Conservation (phyloP, 2,888 invertebrate species). For the Drosophila formosana region DNA sequence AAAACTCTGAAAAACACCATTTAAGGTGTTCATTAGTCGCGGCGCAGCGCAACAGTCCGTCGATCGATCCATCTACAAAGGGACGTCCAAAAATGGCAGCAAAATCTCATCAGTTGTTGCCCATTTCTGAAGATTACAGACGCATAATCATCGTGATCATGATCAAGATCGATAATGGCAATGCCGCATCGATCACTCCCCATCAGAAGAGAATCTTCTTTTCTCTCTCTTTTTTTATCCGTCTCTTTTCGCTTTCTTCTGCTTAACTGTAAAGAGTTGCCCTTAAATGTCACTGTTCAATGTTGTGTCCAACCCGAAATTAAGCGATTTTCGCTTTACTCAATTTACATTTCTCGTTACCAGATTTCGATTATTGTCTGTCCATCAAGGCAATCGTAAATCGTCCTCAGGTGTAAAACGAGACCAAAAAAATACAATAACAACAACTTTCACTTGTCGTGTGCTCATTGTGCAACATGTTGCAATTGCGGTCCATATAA, state of each 20-base stretch:
- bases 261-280: slow-evolving; percentile 54
- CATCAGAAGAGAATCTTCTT: slow-evolving; percentile 19
- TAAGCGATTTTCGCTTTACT: slow-evolving; percentile 71
- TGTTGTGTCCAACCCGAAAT: slow-evolving; percentile 44
- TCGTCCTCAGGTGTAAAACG: slow-evolving; percentile 57
- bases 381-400: slow-evolving; percentile 49
- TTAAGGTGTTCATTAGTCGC: slow-evolving; percentile 78
- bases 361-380: slow-evolving; percentile 69
- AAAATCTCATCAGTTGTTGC: slow-evolving; percentile 82
- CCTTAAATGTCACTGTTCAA: slow-evolving; percentile 41
- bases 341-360: slow-evolving; percentile 71
- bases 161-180: slow-evolving; percentile 27
- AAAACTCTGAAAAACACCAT: slow-evolving; percentile 55
- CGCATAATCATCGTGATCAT: slow-evolving; percentile 47
- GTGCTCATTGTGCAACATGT: slow-evolving; percentile 43
- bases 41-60: slow-evolving; percentile 20
- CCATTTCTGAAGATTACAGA: slow-evolving; percentile 73
- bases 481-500: slow-evolving; percentile 7
- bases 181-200: slow-evolving; percentile 41
- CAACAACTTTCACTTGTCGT: slow-evolving; percentile 67
- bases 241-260: slow-evolving; percentile 38
- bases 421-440: not conserved
- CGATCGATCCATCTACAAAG: slow-evolving; percentile 35
- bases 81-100: slow-evolving; percentile 80
- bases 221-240: slow-evolving; percentile 4